Evolutionary conservation across 2,797 vertebrate species (phyloP).

Genomic region (Rhinichthys osculus): DNA sequence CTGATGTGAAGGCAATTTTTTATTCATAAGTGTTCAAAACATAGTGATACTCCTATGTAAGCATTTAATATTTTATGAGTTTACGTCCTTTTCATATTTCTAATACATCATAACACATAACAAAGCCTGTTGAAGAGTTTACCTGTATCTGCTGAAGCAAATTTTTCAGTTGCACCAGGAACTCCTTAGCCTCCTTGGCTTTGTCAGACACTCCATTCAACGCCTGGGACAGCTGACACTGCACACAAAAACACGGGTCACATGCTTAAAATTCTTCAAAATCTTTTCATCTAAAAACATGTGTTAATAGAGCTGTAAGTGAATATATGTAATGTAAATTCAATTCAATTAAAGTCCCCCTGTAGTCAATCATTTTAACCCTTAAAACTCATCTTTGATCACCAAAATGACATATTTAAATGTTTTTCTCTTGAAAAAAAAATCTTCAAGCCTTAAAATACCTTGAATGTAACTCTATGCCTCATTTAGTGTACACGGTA

Average conservation of each 20-base stretch:
- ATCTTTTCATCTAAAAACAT: background rate
- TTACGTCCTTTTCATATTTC: background rate
- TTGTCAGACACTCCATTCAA: conserved; percentile 95
- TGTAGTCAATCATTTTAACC: too few relatives aligned
- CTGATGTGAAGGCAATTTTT: background rate
- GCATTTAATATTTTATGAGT: background rate
- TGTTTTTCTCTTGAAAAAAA: too few relatives aligned
- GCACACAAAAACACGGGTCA: conserved; percentile 48
- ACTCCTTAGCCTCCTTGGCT: conserved; percentile 98
- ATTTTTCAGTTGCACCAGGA: conserved; percentile 95
- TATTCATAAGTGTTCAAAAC: background rate
- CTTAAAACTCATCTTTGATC: too few relatives aligned
- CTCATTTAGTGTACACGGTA: too few relatives aligned
- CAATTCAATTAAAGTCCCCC: background rate
- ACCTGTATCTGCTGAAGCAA: conserved; percentile 99
- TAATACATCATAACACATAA: background rate
- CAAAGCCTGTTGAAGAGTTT: conserved; percentile 13
- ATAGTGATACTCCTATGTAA: background rate
- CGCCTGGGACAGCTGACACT: conserved; percentile 96
- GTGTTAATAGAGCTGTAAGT: background rate
- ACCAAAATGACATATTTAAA: too few relatives aligned
- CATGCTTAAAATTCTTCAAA: background rate
- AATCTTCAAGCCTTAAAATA: too few relatives aligned
- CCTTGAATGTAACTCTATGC: too few relatives aligned
- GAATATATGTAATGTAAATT: background rate